phyloP scores from a whole-genome alignment of 2,113 vertebrate species.

The rabbit (Oryctolagus cuniculus) region DNA sequence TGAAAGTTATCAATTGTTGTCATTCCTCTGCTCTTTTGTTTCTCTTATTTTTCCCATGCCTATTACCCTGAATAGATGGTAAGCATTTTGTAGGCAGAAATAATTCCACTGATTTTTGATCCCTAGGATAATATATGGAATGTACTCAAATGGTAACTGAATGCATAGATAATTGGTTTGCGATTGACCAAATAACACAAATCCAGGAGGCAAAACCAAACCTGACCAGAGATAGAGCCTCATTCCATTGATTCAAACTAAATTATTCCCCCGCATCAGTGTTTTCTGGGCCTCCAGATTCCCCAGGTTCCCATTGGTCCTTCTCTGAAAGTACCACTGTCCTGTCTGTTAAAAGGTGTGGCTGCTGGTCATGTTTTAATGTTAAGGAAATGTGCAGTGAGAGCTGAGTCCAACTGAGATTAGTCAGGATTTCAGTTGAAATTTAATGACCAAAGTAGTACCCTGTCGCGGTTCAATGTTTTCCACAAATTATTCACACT shows the following conservation, averaged over 20 bases:
- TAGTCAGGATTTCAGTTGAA: neutral
- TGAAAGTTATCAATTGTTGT: neutral
- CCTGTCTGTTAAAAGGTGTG: neutral
- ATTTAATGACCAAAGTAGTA: slow-evolving; percentile 13
- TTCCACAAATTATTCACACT: slow-evolving; percentile 5
- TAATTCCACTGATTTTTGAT: neutral
- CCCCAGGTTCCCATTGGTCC: neutral
- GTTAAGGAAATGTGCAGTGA: neutral
- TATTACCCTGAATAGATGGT: neutral
- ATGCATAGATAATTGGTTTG: neutral
- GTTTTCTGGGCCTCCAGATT: neutral
- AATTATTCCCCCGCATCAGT: neutral
- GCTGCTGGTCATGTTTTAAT: neutral
- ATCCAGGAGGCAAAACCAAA: neutral
- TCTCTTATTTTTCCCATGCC: neutral
- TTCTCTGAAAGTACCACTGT: neutral
- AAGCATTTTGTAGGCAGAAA: neutral
- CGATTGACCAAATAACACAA: neutral
- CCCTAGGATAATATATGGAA: neutral
- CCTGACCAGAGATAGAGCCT: neutral
- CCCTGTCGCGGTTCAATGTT: neutral
- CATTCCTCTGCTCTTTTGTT: neutral
- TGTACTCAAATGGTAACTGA: neutral
- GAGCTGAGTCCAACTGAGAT: neutral
- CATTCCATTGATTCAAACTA: neutral